Conservation (phyloP, 2,113 vertebrate genomes). For the Panthera leo region DNA sequence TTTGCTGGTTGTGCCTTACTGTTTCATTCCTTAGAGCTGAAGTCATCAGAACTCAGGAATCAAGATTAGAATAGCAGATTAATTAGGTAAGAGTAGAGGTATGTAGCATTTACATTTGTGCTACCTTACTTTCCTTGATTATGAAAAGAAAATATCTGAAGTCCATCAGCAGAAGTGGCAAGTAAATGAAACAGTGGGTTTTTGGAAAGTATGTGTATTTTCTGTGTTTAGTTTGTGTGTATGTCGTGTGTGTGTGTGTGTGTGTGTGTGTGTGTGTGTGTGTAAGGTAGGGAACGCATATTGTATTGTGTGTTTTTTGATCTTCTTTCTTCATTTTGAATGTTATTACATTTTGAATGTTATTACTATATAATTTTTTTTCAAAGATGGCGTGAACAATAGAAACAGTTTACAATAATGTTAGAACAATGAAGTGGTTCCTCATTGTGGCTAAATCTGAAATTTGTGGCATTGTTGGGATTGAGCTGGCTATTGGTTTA, state of each 20-base stretch:
- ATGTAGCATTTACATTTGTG: not conserved
- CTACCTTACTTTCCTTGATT: not conserved
- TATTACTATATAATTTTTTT: not conserved
- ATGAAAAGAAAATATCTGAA: not conserved
- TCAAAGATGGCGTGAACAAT: not conserved
- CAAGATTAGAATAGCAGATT: not conserved
- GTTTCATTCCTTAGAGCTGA: not conserved
- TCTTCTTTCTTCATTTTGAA: not conserved
- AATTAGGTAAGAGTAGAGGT: not conserved
- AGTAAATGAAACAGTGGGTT: not conserved
- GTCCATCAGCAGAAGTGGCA: not conserved
- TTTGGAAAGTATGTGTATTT: not conserved
- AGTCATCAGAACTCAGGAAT: not conserved
- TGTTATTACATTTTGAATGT: not conserved
- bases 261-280: not conserved
- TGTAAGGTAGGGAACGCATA: not conserved
- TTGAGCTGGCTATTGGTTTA: not conserved
- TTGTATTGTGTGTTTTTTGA: not conserved
- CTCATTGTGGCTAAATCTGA: not conserved
- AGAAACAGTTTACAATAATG: not conserved
- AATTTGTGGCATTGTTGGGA: not conserved
- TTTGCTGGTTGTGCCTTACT: not conserved
- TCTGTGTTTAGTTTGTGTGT: not conserved
- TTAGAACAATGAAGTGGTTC: not conserved
- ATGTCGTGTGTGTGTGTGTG: not conserved